Conservation (phyloP, 2,888 invertebrate species). For the Balanococcus diminutus region DNA sequence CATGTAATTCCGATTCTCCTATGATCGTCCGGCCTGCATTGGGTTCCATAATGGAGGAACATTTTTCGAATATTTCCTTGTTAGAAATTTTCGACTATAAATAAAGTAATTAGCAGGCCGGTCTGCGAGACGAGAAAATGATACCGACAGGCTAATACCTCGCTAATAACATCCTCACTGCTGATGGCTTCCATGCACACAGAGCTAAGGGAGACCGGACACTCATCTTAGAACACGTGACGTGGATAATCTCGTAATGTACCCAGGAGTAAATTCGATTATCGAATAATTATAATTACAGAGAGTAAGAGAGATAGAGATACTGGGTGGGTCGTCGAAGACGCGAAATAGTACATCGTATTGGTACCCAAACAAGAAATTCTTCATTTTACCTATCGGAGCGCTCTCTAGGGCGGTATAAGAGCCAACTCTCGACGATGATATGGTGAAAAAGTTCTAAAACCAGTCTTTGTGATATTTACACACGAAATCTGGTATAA, state of each 20-base stretch:
- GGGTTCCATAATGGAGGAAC: neutral
- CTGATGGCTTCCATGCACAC: too few species aligned
- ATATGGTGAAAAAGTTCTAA: neutral
- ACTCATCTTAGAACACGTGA: neutral
- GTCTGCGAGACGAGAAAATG: neutral
- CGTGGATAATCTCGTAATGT: neutral
- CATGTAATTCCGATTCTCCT: neutral
- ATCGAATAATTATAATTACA: neutral
- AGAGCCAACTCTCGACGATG: neutral
- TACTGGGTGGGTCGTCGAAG: too few species aligned
- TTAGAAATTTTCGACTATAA: neutral
- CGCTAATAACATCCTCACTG: neutral
- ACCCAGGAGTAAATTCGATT: neutral
- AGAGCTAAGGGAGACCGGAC: neutral
- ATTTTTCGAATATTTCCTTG: neutral
- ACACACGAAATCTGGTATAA: neutral
- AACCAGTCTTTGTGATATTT: neutral
- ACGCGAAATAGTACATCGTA: neutral
- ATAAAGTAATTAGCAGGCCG: neutral
- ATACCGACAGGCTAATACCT: neutral
- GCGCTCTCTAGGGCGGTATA: neutral
- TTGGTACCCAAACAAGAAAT: neutral
- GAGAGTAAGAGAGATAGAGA: too few species aligned
- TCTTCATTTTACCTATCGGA: neutral
- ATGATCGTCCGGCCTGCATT: neutral